Evolutionary conservation across 2,113 vertebrate genomes (phyloP).

Genomic region (Procavia capensis): DNA sequence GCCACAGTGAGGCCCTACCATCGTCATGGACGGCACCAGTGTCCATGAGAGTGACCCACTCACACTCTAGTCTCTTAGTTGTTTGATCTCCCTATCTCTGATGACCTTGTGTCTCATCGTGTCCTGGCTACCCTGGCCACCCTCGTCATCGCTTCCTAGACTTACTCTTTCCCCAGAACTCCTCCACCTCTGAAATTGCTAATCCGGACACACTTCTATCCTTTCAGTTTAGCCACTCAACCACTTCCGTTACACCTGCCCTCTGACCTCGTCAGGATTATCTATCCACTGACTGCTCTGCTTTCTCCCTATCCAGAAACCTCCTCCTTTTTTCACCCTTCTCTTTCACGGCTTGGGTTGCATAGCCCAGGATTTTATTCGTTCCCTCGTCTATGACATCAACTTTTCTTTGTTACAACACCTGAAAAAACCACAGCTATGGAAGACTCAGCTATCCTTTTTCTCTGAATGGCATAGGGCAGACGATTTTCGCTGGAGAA

Average conservation of each 20-base stretch:
- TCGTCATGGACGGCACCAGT: background rate
- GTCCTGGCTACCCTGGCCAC: background rate
- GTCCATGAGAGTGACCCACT: background rate
- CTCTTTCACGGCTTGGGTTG: background rate
- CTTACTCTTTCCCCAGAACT: constrained; percentile 29
- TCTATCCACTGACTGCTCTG: background rate
- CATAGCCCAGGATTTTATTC: background rate
- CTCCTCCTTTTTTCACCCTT: background rate
- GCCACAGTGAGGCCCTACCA: background rate
- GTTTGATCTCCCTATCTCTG: background rate
- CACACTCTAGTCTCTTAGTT: background rate
- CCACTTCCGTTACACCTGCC: background rate
- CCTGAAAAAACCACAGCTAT: background rate
- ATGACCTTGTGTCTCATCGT: background rate
- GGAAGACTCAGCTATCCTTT: background rate
- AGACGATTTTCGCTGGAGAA: background rate
- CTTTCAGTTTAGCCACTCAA: background rate
- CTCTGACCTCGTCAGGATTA: background rate
- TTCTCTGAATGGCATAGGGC: background rate
- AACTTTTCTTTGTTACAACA: background rate
- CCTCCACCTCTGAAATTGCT: background rate
- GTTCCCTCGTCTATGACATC: background rate
- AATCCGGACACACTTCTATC: background rate
- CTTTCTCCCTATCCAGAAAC: background rate
- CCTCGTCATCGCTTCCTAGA: background rate